A percentile compares a stretch with the other conserved stretches of the same genome.
Conservation (phyloP, 2,888 invertebrate genomes). For the Ceramica pisi region DNA sequence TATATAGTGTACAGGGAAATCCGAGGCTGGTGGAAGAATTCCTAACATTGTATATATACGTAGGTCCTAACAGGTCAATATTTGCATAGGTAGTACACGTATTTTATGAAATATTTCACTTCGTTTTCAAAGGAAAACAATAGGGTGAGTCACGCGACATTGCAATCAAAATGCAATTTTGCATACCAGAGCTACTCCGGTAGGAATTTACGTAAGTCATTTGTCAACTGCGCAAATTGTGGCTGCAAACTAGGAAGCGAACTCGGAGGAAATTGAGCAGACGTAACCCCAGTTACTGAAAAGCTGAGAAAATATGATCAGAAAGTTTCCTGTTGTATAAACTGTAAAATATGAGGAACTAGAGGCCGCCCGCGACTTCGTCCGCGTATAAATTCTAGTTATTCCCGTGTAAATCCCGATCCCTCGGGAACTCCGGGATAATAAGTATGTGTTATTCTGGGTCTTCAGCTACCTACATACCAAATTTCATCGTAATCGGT, state of each 20-base stretch:
- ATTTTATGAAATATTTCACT: slow-evolving; percentile 35
- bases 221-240: slow-evolving; percentile 46
- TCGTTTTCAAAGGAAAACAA: slow-evolving; percentile 42
- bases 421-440: too few species aligned
- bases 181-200: slow-evolving; percentile 15
- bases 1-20: slow-evolving; percentile 64
- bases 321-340: not conserved
- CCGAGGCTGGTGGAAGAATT: slow-evolving; percentile 46
- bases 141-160: slow-evolving; percentile 51
- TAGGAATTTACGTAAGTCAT: slow-evolving; percentile 38
- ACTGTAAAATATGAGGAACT: too few species aligned
- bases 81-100: slow-evolving; percentile 41
- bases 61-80: slow-evolving; percentile 22
- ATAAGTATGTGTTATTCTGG: too few species aligned
- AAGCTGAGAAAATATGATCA: not conserved
- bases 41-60: slow-evolving; percentile 36
- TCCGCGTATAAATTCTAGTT: too few species aligned
- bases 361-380: too few species aligned
- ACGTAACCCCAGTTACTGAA: slow-evolving; percentile 21
- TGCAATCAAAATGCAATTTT: slow-evolving; percentile 55
- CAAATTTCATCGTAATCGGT: too few species aligned
- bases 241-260: slow-evolving; percentile 10
- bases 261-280: slow-evolving; percentile 18
- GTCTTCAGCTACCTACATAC: too few species aligned
- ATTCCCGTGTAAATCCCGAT: too few species aligned